Percentiles rank a stretch among this genome's conserved stretches.
Conservation (phyloP, 2,888 invertebrate genomes). For the Cantharis lateralis region DNA sequence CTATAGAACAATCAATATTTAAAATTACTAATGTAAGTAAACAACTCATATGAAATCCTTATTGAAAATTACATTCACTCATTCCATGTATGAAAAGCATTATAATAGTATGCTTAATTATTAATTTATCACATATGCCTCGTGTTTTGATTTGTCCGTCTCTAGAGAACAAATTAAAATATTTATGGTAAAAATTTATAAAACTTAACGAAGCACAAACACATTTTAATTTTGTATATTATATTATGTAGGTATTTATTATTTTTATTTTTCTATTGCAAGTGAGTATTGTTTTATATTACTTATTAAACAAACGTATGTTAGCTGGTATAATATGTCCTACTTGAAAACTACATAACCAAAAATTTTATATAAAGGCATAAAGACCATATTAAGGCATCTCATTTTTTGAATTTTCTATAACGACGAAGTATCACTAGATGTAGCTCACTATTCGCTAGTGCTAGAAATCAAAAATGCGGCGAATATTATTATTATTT, state of each 20-base stretch:
- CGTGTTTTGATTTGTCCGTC: neutral
- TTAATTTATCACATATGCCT: neutral
- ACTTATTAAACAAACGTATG: neutral
- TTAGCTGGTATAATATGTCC: neutral
- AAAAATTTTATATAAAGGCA: neutral
- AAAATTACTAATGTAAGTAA: neutral
- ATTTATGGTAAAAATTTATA: neutral
- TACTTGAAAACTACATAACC: neutral
- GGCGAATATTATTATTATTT: neutral
- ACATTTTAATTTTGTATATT: neutral
- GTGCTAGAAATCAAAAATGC: neutral
- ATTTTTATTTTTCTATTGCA: neutral
- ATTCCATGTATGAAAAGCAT: neutral
- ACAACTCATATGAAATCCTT: neutral
- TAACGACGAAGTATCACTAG: neutral
- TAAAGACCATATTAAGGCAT: neutral
- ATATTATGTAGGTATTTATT: neutral
- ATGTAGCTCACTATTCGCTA: neutral
- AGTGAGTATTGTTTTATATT: neutral
- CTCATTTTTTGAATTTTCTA: neutral
- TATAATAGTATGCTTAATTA: neutral
- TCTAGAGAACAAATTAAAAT: neutral
- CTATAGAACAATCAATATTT: neutral
- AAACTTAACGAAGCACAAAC: neutral
- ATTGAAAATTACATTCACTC: neutral